phyloP scores from a whole-genome alignment of 2,113 vertebrate genomes.

The Climacteris rufus region DNA sequence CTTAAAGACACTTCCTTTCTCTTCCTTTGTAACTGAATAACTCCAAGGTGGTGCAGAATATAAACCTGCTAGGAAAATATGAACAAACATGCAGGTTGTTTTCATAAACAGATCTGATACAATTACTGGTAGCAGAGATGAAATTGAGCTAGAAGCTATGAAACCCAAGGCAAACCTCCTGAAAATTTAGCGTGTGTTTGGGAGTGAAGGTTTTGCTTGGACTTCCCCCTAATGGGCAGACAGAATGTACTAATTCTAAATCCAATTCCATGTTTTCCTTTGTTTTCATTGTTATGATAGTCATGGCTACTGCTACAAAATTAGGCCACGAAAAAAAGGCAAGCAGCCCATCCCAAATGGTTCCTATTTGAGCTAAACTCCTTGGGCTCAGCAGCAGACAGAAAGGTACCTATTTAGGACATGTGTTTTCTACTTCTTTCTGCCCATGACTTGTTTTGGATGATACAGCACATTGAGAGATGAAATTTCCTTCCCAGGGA shows the following conservation, averaged over 20 bases:
- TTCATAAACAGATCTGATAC: neutral
- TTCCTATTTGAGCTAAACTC: slow-evolving; percentile 27
- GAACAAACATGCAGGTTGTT: neutral
- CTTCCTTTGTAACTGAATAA: neutral
- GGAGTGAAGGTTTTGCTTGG: slow-evolving; percentile 13
- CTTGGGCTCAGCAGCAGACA: slow-evolving; percentile 2
- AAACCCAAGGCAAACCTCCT: neutral
- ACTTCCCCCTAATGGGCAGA: neutral
- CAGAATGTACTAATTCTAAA: slow-evolving; percentile 16
- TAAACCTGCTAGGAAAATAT: neutral
- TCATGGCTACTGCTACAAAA: slow-evolving; percentile 55
- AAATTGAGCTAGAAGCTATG: neutral
- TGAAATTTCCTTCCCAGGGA: slow-evolving; percentile 36
- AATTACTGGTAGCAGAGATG: neutral
- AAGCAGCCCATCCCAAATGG: slow-evolving; percentile 9
- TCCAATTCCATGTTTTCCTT: slow-evolving; percentile 42
- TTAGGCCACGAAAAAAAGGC: slow-evolving; percentile 35
- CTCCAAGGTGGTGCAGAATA: neutral
- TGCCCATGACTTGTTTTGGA: slow-evolving; percentile 50
- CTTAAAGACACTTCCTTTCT: neutral
- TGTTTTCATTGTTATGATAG: slow-evolving; percentile 53
- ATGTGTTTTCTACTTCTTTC: slow-evolving; percentile 47
- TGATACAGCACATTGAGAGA: slow-evolving; percentile 33
- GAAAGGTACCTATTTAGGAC: slow-evolving; percentile 25
- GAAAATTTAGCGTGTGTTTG: slow-evolving; percentile 1